Conservation (phyloP, 2,797 vertebrate genomes). For the Tangara arthus region DNA sequence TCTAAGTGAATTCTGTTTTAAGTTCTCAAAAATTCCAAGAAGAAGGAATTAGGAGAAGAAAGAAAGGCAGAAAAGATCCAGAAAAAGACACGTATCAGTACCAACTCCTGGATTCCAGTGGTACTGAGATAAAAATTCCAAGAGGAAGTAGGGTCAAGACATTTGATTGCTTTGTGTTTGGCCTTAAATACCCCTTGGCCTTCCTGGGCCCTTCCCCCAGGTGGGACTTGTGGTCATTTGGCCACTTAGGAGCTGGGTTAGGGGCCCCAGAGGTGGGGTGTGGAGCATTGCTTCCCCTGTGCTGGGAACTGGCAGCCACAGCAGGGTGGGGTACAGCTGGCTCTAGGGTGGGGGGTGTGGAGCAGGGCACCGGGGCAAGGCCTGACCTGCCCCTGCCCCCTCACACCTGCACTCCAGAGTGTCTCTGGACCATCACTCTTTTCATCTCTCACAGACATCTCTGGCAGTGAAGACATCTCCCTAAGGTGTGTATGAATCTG, state of each 20-base stretch:
- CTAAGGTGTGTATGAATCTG: background rate
- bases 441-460: background rate
- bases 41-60: background rate
- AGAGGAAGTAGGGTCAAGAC: background rate
- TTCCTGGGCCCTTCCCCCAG: background rate
- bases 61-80: background rate
- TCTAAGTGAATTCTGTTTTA: background rate
- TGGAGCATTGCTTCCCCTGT: background rate
- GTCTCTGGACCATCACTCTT: background rate
- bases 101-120: background rate
- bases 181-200: background rate
- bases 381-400: background rate
- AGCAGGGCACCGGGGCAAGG: background rate
- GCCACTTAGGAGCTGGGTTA: background rate
- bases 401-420: background rate
- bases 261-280: no score
- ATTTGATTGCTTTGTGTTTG: background rate
- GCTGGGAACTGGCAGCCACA: background rate
- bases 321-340: background rate
- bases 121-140: background rate
- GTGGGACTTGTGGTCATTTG: background rate
- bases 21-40: background rate
- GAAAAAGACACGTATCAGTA: background rate
- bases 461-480: background rate
- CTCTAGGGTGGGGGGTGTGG: accelerated